Conservation (phyloP, 2,888 invertebrate species). For the Nasonovia ribisnigri region DNA sequence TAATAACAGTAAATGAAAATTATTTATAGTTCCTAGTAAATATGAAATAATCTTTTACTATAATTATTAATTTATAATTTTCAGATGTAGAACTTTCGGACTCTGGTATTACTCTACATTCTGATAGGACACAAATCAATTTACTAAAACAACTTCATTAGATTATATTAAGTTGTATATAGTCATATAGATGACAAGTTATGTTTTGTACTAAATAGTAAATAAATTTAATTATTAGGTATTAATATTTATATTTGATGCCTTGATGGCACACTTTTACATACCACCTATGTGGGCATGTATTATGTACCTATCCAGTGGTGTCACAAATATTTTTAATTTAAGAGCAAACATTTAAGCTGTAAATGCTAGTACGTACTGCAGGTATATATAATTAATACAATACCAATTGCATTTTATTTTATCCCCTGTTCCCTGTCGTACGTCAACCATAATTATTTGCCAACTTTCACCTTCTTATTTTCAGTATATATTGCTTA, state of each 20-base stretch:
- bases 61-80: not conserved
- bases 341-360: not conserved
- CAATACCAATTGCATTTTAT: not conserved
- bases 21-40: not conserved
- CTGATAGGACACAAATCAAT: conserved; percentile 51
- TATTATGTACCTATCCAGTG: not conserved
- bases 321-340: not conserved
- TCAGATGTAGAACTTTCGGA: conserved; percentile 60
- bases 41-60: not conserved
- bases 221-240: not conserved
- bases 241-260: not conserved
- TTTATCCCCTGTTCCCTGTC: not conserved
- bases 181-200: not conserved
- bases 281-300: not conserved
- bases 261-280: not conserved
- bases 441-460: not conserved
- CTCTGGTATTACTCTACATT: conserved; percentile 61
- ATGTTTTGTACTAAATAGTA: not conserved
- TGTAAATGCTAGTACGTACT: not conserved
- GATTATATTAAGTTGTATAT: not conserved
- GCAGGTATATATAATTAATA: not conserved
- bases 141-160: conserved; percentile 52
- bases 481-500: not conserved
- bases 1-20: conserved; percentile 45
- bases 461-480: not conserved